Conservation (phyloP, 1,140 invertebrate genomes). For the Acyrthosiphon pisum region DNA sequence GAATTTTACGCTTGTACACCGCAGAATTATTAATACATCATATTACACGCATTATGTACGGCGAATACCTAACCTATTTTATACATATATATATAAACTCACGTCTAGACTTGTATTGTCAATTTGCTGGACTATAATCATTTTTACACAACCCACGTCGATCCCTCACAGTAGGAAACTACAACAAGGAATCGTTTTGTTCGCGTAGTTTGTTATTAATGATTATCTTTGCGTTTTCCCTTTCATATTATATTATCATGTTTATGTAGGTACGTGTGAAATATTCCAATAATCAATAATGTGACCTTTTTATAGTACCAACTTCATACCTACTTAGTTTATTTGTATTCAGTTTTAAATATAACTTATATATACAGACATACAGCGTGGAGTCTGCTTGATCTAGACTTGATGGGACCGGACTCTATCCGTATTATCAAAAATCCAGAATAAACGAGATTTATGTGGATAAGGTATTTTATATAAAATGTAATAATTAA, state of each 20-base stretch:
- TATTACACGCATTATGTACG: not conserved
- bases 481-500: no score
- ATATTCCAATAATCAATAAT: not conserved
- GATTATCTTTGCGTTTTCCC: slow-evolving; percentile 24
- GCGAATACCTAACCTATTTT: not conserved
- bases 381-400: no score
- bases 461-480: no score
- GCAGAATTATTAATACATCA: slow-evolving; percentile 2
- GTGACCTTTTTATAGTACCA: not conserved
- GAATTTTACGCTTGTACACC: not conserved
- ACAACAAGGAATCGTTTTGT: slow-evolving; percentile 1
- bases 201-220: slow-evolving; percentile 2
- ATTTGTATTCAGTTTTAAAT: not conserved
- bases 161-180: slow-evolving; percentile 45
- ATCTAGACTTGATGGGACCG: no score
- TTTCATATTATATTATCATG: not conserved
- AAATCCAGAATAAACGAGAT: no score
- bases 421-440: no score
- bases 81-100: not conserved
- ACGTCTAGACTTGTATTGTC: slow-evolving; percentile 12
- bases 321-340: not conserved
- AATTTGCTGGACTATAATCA: not conserved
- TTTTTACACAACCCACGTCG: slow-evolving; percentile 9
- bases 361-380: not conserved
- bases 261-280: not conserved